phyloP scores from a whole-genome alignment of 2,797 vertebrate genomes.

The Tolypeutes matacus region DNA sequence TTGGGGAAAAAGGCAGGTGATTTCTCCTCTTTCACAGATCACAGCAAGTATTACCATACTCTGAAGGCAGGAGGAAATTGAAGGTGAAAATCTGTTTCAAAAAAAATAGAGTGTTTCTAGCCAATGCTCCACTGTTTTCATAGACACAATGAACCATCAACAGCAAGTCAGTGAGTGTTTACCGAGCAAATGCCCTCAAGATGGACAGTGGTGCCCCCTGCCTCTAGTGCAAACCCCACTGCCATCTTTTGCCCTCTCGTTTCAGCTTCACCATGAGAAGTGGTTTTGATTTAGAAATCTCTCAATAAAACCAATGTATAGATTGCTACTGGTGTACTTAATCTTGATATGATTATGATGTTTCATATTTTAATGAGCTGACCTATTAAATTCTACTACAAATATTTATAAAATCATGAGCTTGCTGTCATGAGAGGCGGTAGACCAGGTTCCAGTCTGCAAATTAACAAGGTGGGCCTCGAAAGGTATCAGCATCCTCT shows the following conservation, averaged over 20 bases:
- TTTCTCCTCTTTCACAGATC: not conserved
- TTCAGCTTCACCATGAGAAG: not conserved
- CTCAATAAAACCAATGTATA: too few species aligned
- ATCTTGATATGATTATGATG: not conserved
- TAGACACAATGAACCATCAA: not conserved
- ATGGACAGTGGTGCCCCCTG: not conserved
- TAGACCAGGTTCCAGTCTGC: not conserved
- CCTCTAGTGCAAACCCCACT: not conserved
- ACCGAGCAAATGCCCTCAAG: not conserved
- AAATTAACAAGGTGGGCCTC: not conserved
- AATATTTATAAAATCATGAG: not conserved
- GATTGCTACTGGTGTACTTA: not conserved
- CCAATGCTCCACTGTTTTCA: constrained; percentile 14
- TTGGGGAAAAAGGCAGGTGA: not conserved
- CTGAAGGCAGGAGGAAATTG: not conserved
- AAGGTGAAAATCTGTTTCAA: constrained; percentile 18
- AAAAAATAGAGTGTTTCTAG: constrained; percentile 28
- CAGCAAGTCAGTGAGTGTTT: not conserved
- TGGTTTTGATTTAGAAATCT: not conserved
- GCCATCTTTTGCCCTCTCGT: not conserved
- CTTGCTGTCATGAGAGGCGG: not conserved
- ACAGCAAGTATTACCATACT: not conserved
- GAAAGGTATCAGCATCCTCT: not conserved
- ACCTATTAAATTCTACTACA: not conserved
- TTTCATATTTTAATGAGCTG: not conserved